Percentiles rank a stretch among this genome's conserved stretches.
Evolutionary conservation across 2,888 invertebrate genomes (phyloP).

Genomic region (Cryptocephalus primarius): DNA sequence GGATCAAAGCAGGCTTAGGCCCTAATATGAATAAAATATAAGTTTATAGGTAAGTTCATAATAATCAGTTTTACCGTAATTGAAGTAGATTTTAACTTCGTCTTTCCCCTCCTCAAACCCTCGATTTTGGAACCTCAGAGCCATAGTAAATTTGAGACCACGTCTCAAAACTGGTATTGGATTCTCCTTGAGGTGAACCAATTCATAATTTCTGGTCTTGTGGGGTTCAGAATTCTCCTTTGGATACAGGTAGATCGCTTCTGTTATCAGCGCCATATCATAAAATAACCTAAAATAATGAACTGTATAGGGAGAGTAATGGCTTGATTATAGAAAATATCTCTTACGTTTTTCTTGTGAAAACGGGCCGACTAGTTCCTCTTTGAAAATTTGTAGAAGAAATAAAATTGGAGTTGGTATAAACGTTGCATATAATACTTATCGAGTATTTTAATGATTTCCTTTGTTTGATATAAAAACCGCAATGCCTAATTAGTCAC

Average conservation of each 20-base stretch:
- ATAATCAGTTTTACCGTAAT: slow-evolving; percentile 42
- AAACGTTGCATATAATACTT: too few species aligned
- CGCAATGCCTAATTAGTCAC: too few species aligned
- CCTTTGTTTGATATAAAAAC: too few species aligned
- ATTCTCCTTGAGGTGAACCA: slow-evolving; percentile 49
- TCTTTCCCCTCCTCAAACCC: slow-evolving; percentile 51
- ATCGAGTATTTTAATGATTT: too few species aligned
- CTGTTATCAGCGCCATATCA: slow-evolving; percentile 32
- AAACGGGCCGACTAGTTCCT: too few species aligned
- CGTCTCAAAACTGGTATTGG: slow-evolving; percentile 58
- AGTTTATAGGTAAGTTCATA: background rate
- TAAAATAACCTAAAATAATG: background rate
- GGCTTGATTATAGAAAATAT: background rate
- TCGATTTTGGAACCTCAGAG: slow-evolving; percentile 50
- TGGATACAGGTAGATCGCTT: slow-evolving; percentile 53
- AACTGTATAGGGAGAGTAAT: background rate
- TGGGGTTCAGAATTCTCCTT: slow-evolving; percentile 58
- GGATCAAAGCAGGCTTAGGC: slow-evolving; percentile 41
- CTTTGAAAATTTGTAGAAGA: too few species aligned
- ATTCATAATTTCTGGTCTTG: slow-evolving; percentile 57
- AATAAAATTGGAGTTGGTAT: too few species aligned
- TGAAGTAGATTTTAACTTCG: slow-evolving; percentile 54
- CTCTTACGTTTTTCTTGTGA: background rate
- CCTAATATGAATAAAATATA: slow-evolving; percentile 22
- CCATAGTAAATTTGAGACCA: slow-evolving; percentile 61